Evolutionary conservation across 2,797 vertebrate genomes (phyloP), one percentile per base, ranked within the genome.

Genomic region (Melanotaenia boesemani): DNA sequence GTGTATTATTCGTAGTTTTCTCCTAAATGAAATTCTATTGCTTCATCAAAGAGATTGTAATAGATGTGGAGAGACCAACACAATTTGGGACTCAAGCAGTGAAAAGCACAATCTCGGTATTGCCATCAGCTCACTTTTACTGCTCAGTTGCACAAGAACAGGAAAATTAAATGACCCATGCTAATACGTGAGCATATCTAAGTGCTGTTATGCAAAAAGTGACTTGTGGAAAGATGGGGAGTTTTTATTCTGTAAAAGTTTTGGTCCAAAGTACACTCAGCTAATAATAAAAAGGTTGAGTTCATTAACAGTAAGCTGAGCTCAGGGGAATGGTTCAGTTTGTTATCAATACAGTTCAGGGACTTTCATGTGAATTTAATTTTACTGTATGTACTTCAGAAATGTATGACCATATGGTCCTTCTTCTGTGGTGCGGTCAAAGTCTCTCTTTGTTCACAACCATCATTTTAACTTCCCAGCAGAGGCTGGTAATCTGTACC

Each of bases 1-100:
- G 91, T 93, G 91, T 92, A 92, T 92, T 72, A 81, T 86, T 93
- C 28, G 77, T 91, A 92, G 88, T 88, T 91, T 88, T 88, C 80
- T 90, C 77, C 68, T 55, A 48, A 79, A 57, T 67, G 69, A 26
- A 26, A 64, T 67, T 74, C 79, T 67, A 37, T 64, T 59, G 55
- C 70, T 75, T 81, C 66, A 24, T 78, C 28, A 57, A 74, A 77
- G 69, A 80, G 65, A 81, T 80, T 82, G 74, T 76, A 65, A 60
- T 67, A 0, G 62, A 72, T 30, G 68, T 69, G 63, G 67, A 56
- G 72, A 85, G 37, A 70, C 76, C 41, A 16, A 54, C 60, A 52
- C 77, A 67, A 70, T 83, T 87, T 85, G 87, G 85, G 78, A 85
- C 74, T 74, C 46, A 57, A 66, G 59, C 66, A 72, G 59, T 80